Evolutionary conservation across 2,113 vertebrate genomes (phyloP).

Genomic region (Lepus europaeus): DNA sequence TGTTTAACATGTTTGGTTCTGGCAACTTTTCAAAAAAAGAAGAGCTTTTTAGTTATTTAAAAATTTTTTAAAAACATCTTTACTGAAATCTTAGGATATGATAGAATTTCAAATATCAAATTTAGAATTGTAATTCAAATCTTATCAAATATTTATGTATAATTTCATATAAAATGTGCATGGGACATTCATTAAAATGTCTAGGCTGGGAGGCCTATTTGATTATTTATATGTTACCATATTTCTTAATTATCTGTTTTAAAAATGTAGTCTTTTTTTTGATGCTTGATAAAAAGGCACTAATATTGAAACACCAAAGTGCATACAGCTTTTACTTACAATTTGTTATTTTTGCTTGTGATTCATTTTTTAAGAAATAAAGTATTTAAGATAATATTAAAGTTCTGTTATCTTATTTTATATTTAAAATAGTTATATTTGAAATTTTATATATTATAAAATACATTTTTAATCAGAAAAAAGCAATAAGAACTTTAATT

Average conservation of each 20-base stretch:
- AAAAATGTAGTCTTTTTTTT: background rate
- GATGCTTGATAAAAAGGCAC: background rate
- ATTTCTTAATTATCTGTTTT: background rate
- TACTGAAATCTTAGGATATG: background rate
- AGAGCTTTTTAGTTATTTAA: constrained; percentile 23
- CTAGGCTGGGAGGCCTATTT: background rate
- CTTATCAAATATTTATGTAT: background rate
- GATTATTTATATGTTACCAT: background rate
- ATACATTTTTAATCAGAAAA: background rate
- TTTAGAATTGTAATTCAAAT: constrained; percentile 50
- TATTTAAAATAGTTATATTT: too few relatives aligned
- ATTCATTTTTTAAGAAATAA: constrained; percentile 49
- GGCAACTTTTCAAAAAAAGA: constrained; percentile 65
- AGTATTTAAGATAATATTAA: constrained; percentile 48
- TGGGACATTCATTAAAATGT: background rate
- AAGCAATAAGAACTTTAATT: background rate
- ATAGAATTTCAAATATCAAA: background rate
- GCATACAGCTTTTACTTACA: background rate
- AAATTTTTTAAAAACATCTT: background rate
- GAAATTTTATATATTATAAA: background rate
- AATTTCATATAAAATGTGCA: background rate
- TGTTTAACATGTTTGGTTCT: constrained; percentile 63
- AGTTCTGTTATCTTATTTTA: background rate
- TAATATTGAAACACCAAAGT: background rate
- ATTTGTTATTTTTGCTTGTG: background rate